Evolutionary conservation across 2,113 vertebrate genomes (phyloP), one percentile per base, ranked within the genome.

Genomic region (Entelurus aequoreus): DNA sequence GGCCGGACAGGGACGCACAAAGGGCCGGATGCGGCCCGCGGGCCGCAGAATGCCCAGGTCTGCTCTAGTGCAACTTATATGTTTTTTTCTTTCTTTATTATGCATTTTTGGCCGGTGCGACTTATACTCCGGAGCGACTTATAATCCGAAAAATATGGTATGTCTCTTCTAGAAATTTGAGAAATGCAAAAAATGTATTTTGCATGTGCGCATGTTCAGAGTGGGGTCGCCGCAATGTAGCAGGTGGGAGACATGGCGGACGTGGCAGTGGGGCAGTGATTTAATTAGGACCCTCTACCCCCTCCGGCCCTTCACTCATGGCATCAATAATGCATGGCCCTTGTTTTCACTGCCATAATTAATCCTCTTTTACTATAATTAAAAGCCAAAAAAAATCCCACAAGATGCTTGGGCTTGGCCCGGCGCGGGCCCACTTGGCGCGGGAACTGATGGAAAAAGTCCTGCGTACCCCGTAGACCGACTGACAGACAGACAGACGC

Each of bases 291-390:
- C 83, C 75, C 84, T 87, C 78, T 85, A 83, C 83, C 84, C 86
- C 86, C 89, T 87, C 85, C 82, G 88, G 89, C 85, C 88, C 84
- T 83, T 84, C 87, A 88, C 86, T 90, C 89, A 88, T 87, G 87
- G 83, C 89, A 90, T 90, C 89, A 90, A 90, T 90, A 90, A 90
- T 90, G 84, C 88, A 90, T 90, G 84, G 76, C 81, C 82, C 86
- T 88, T 87, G 87, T 88, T 90, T 88, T 87, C 69, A 85, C 83
- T 85, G 88, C 86, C 86, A 88, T 89, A 90, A 90, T 90, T 88
- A 90, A 90, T 90, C 89, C 89, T 88, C 85, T 85, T 84, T 89
- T 87, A 90, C 89, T 88, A 88, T 90, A 90, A 90, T 90, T 90
- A 90, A 90, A 90, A 90, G 87, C 84, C 86, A 84, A 90, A 88